Percentiles rank a stretch among this genome's conserved stretches.
Evolutionary conservation across 2,113 vertebrate species (phyloP).

Genomic region (Thryonomys swinderianus): DNA sequence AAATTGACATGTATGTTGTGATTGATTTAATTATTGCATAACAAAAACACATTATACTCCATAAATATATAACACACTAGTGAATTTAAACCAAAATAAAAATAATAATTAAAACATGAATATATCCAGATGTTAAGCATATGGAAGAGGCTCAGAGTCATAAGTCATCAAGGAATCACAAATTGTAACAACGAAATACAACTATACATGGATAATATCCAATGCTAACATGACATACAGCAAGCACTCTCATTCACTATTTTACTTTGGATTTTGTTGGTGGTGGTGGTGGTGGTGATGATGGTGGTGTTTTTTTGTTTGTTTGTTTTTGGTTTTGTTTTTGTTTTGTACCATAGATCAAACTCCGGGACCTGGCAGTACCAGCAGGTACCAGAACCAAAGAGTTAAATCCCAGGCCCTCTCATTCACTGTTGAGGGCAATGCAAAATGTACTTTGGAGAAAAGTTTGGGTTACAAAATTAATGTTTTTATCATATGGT

Average conservation of each 20-base stretch:
- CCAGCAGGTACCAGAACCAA: no score
- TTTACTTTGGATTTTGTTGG: no score
- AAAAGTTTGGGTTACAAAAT: not conserved
- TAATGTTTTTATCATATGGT: not conserved
- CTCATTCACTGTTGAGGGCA: not conserved
- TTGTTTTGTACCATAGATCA: no score
- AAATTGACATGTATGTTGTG: not conserved
- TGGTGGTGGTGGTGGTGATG: no score
- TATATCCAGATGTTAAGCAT: not conserved
- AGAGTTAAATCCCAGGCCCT: no score
- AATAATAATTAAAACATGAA: not conserved
- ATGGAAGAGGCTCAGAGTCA: not conserved
- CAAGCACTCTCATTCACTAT: not conserved
- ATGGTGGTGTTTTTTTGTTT: no score
- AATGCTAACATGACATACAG: not conserved
- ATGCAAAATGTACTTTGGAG: not conserved
- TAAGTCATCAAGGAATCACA: not conserved
- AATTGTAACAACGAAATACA: not conserved
- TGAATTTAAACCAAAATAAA: not conserved
- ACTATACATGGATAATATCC: not conserved
- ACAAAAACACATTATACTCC: not conserved
- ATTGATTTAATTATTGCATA: not conserved
- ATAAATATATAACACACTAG: not conserved
- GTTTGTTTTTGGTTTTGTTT: no score
- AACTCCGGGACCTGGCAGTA: no score